These are phyloP conservation scores for Nephila pilipes DNA, from an alignment of 1,140 invertebrate species.

Conservation along the genomic window DNA sequence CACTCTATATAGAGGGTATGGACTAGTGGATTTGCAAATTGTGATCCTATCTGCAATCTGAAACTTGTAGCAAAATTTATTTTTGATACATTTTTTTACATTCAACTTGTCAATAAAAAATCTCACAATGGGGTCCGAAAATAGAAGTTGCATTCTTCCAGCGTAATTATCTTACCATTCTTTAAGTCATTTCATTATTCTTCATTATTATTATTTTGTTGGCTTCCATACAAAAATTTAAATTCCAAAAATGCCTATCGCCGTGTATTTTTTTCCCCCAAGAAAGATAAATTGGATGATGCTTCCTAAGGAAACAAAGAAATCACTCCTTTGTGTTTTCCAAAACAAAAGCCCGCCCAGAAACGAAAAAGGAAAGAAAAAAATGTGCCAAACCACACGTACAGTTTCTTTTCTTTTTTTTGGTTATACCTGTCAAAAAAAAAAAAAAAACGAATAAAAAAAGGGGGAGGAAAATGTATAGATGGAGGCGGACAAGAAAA, in stretches of 20 bases:
- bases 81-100: too few species aligned
- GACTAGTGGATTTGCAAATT: too few species aligned
- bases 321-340: slow-evolving; percentile 14
- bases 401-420: not conserved
- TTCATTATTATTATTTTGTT: not conserved
- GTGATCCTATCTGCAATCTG: too few species aligned
- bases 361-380: not conserved
- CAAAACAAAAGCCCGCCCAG: not conserved
- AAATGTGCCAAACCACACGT: not conserved
- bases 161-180: too few species aligned
- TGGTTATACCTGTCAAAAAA: not conserved
- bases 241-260: not conserved
- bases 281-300: slow-evolving; percentile 12
- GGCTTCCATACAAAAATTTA: not conserved
- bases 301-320: not conserved
- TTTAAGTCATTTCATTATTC: too few species aligned
- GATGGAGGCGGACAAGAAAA: slow-evolving; percentile 33
- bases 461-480: not conserved
- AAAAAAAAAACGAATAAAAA: not conserved
- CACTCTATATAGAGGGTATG: too few species aligned
- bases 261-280: not conserved
- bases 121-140: too few species aligned
- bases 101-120: too few species aligned
- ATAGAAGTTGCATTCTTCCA: too few species aligned
- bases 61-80: too few species aligned